Base-by-base conservation (phyloP, 2,797 vertebrate genomes). In the Paguma larvata region DNA sequence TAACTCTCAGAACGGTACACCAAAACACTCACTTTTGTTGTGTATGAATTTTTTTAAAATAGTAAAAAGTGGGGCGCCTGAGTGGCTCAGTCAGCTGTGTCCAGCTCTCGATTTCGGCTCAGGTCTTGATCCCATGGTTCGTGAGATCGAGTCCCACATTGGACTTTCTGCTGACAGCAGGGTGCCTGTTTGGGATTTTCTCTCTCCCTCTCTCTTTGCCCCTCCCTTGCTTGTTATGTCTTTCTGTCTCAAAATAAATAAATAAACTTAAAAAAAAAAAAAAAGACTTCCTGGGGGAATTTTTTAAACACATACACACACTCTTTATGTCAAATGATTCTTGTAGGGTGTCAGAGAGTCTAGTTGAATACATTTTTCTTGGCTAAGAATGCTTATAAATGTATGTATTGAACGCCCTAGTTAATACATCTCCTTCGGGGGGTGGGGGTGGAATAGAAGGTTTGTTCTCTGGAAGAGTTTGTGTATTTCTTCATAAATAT, bases 361-460 rank as follows among this genome's bases (percentile, higher is more conserved):
- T 95, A 65, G 63, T 5, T 32, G 14, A 46, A 1, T 46, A 30
- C 18, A 1, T 65, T 32, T 65, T 79, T 70, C 70, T 70, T 46
- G 75, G 25, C 53, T 18, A 72, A 34, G 41, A 4, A 93, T 30
- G 53, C 19, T 4, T 16, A 3, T 19, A 18, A 27, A 23, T 34
- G 3, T 46, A 23, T 75, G 18, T 63, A 19, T 27, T 27, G 19
- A 72, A 10, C 16, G n/a, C 2, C 34, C 65, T 51, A 19, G 53
- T 56, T 21, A 44, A 41, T 68, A 62, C 19, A 44, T 56, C 72
- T 32, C 44, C 41, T 75, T 9, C 3, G 6, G 27, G 19, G 38
- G 18, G 8, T 30, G 1, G 27, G 1, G 14, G 44, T 23, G 10
- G 38, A 27, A 9, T 30, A 16, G 21, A 25, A 83, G 48, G 0